These are phyloP conservation scores for Egretta garzetta DNA, from an alignment of 2,113 vertebrate genomes.

Conservation along the genomic window DNA sequence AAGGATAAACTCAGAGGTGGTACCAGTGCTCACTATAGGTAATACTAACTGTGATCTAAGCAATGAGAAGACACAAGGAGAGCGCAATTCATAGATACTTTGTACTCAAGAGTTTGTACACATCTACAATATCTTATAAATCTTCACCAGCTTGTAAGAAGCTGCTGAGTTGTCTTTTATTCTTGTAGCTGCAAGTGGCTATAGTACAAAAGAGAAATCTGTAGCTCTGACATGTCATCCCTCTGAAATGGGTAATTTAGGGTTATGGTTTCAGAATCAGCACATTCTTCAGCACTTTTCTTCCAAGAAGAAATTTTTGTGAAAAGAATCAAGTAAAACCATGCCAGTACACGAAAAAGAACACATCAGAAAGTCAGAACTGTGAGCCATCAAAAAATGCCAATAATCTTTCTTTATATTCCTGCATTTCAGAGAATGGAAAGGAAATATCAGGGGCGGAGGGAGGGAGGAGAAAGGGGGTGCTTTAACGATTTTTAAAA, in stretches of 20 bases:
- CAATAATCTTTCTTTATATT: background rate
- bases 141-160: background rate
- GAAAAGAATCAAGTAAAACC: background rate
- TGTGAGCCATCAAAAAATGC: background rate
- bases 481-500: background rate
- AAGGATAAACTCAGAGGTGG: background rate
- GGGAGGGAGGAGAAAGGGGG: background rate
- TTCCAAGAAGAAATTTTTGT: background rate
- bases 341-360: background rate
- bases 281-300: conserved; percentile 55
- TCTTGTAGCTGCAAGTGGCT: conserved; percentile 44
- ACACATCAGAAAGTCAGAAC: background rate
- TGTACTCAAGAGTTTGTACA: conserved; percentile 13
- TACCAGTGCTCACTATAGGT: background rate
- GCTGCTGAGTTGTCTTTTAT: conserved; percentile 41
- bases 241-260: conserved; percentile 52
- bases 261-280: conserved; percentile 65
- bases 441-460: background rate
- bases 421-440: background rate
- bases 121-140: conserved; percentile 13
- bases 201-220: conserved; percentile 5
- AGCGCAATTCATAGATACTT: background rate
- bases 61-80: background rate
- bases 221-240: conserved; percentile 44
- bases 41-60: background rate